These are phyloP conservation scores for Mastomys coucha DNA, from an alignment of 2,113 vertebrate species.

Conservation along the genomic window DNA sequence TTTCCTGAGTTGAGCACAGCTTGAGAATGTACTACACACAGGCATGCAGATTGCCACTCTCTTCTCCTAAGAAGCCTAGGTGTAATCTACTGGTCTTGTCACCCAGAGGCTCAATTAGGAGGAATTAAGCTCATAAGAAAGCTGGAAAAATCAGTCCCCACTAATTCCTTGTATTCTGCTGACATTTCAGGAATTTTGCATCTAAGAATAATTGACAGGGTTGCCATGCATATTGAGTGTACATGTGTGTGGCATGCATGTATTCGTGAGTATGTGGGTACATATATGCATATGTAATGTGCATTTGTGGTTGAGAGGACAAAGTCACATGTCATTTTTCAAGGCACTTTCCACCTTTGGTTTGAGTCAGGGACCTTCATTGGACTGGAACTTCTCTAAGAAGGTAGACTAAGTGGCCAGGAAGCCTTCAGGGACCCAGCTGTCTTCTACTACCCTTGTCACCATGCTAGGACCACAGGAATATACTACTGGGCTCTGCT, in stretches of 20 bases:
- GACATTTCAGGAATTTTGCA: neutral
- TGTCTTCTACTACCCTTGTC: too few species aligned
- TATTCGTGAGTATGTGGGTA: too few species aligned
- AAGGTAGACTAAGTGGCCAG: neutral
- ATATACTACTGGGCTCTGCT: neutral
- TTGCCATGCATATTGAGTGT: too few species aligned
- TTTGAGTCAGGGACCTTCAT: neutral
- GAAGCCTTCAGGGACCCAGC: neutral
- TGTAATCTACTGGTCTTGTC: neutral
- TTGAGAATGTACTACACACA: neutral
- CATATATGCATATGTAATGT: neutral
- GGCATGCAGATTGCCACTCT: neutral
- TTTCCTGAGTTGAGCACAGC: neutral
- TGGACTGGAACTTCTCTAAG: neutral
- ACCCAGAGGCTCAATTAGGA: too few species aligned
- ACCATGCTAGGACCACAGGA: neutral
- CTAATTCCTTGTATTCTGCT: neutral
- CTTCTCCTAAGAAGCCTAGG: too few species aligned
- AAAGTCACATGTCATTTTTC: neutral
- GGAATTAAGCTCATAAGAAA: neutral
- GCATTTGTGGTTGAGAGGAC: neutral
- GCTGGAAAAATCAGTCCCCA: neutral
- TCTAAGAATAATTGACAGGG: neutral
- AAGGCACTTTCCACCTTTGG: neutral
- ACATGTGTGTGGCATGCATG: too few species aligned